Percentiles rank a stretch among this genome's conserved stretches.
phyloP scores from a whole-genome alignment of 2,797 vertebrate species.

The Eremophila alpestris region DNA sequence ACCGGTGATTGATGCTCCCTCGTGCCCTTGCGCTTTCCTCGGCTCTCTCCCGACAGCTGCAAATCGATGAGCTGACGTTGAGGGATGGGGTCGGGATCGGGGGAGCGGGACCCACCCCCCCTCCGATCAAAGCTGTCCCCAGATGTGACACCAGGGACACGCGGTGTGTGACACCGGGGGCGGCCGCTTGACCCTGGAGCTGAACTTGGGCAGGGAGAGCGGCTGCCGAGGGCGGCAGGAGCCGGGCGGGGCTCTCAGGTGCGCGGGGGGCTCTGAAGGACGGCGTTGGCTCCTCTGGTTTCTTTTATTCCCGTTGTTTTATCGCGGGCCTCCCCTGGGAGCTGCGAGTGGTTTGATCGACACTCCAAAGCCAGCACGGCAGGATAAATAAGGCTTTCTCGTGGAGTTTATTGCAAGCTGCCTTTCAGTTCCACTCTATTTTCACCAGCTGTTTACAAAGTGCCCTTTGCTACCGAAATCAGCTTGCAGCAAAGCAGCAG shows the following conservation, averaged over 20 bases:
- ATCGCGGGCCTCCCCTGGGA: constrained; percentile 74
- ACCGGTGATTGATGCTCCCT: constrained; percentile 1
- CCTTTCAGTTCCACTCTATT: constrained; percentile 61
- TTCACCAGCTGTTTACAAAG: constrained; percentile 71
- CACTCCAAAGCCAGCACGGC: constrained; percentile 52
- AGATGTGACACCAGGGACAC: constrained; percentile 63
- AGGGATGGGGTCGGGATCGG: constrained; percentile 74
- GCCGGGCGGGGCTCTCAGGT: not conserved
- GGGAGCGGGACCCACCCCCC: not conserved
- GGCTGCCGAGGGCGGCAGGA: not conserved
- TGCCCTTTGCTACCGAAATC: constrained; percentile 69
- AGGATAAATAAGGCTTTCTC: constrained; percentile 64
- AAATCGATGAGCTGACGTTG: constrained; percentile 81
- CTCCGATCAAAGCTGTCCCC: constrained; percentile 38
- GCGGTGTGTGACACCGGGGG: not conserved
- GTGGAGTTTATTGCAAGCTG: constrained; percentile 62
- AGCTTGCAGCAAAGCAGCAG: constrained; percentile 46
- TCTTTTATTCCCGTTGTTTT: constrained; percentile 46
- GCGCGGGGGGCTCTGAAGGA: not conserved
- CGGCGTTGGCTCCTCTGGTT: not conserved
- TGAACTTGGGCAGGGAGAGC: not conserved
- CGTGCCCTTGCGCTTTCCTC: not conserved
- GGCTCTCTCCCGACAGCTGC: not conserved
- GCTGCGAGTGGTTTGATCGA: constrained; percentile 78
- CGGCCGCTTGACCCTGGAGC: not conserved